phyloP scores from a whole-genome alignment of 2,888 invertebrate species.

The Coelinius sp. region DNA sequence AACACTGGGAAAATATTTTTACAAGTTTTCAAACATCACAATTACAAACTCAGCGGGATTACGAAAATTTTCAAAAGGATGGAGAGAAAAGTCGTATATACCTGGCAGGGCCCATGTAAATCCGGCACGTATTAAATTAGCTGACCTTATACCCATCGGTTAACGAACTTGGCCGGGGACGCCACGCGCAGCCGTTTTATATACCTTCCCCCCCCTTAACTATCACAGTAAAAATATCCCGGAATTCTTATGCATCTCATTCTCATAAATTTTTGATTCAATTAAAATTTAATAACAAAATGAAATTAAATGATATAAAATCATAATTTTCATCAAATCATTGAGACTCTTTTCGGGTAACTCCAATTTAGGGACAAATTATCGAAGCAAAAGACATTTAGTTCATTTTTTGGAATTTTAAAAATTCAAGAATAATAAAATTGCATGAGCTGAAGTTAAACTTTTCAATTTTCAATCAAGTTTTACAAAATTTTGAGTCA shows the following conservation, averaged over 20 bases:
- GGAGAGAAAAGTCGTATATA: slow-evolving; percentile 14
- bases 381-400: too few relatives aligned
- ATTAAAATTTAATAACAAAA: slow-evolving; percentile 7
- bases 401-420: too few relatives aligned
- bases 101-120: slow-evolving; percentile 44
- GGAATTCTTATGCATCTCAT: slow-evolving; percentile 19
- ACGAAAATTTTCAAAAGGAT: neutral
- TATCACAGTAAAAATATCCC: slow-evolving; percentile 18
- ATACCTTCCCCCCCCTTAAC: slow-evolving; percentile 1
- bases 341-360: too few relatives aligned
- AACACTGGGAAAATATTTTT: too few relatives aligned
- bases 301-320: neutral
- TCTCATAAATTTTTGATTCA: slow-evolving; percentile 15
- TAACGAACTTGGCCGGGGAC: slow-evolving; percentile 48
- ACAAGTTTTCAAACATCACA: neutral
- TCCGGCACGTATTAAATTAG: slow-evolving; percentile 49
- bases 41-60: neutral
- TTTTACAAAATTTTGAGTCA: too few relatives aligned
- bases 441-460: too few relatives aligned
- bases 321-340: neutral
- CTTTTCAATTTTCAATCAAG: too few relatives aligned
- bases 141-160: slow-evolving; percentile 49
- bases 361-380: too few relatives aligned
- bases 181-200: slow-evolving; percentile 26
- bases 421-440: too few relatives aligned